Evolutionary conservation across 2,113 vertebrate species (phyloP).

Genomic region (Engraulis encrasicolus): DNA sequence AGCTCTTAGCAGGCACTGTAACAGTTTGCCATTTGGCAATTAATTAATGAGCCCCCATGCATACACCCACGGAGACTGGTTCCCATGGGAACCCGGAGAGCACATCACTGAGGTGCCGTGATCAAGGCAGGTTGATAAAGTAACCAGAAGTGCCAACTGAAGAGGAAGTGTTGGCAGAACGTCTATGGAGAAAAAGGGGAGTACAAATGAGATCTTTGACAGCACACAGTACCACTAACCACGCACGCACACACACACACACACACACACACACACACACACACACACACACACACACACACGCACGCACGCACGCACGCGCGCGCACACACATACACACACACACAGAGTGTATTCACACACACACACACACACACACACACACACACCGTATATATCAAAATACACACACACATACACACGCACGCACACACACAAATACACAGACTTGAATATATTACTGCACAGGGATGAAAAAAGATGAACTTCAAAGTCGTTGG

Average conservation of each 20-base stretch:
- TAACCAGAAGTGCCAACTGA: not conserved
- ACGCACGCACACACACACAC: not conserved
- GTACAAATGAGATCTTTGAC: not conserved
- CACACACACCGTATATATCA: too few relatives aligned
- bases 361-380: too few relatives aligned
- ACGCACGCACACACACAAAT: too few relatives aligned
- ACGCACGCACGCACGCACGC: too few relatives aligned
- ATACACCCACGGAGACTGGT: conserved; percentile 5
- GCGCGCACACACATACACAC: too few relatives aligned
- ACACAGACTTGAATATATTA: not conserved
- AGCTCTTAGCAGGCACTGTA: not conserved
- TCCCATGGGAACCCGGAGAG: conserved; percentile 7
- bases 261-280: too few relatives aligned
- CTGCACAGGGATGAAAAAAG: not conserved
- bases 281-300: too few relatives aligned
- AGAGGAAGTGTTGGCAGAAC: conserved; percentile 1
- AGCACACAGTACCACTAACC: not conserved
- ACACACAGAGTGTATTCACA: too few relatives aligned
- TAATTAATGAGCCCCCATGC: not conserved
- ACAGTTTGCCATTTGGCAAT: not conserved
- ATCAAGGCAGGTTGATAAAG: conserved; percentile 21
- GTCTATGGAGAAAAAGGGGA: conserved; percentile 1
- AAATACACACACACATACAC: too few relatives aligned
- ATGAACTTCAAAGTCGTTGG: not conserved
- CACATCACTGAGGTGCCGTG: not conserved